Evolutionary conservation across 2,113 vertebrate species (phyloP), one percentile per base, ranked within the genome.

Genomic region (Haemorhous mexicanus): DNA sequence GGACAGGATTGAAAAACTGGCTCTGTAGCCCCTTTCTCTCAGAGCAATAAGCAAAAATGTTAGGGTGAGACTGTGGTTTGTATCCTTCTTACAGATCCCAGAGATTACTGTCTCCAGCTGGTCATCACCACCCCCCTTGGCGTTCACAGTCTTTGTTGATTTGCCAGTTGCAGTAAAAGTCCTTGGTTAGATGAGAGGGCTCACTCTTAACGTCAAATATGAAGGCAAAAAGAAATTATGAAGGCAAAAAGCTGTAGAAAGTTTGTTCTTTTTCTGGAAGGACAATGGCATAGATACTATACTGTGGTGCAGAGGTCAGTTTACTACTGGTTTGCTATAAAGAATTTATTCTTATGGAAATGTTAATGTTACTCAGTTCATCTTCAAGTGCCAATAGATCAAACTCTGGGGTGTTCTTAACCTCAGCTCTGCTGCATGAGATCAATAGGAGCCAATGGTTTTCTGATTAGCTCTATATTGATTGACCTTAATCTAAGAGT

Each of bases 1-100:
- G 84, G 24, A 76, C 95, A 91, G 46, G 94, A 72, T 43, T 84
- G 21, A 85, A 89, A 93, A 94, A 47, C 89, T 89, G 89, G 89
- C 70, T 94, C 33, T 79, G 52, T 93, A 91, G 69, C 23, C 23
- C 4, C 44, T 66, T 37, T 82, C 49, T 87, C 39, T 84, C 76
- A 74, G 35, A 93, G 56, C 56, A 84, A 47, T 74, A 63, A 78
- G 49, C n/a, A 70, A 59, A 81, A 82, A 35, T 41, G 28, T 69
- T 30, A 59, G 67, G n/a, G 30, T 26, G 61, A 77, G 86, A 46
- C 59, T 80, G 93, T 77, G 85, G 59, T 83, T 92, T 90, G 10
- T 58, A 62, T 50, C 19, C 30, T 91, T 78, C 28, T 90, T 69
- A 53, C 30, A 74, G 62, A 88, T 90, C 30, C 26, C 43, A 59